Base-by-base conservation (phyloP, 2,888 invertebrate species). In the Lasiommata megera region DNA sequence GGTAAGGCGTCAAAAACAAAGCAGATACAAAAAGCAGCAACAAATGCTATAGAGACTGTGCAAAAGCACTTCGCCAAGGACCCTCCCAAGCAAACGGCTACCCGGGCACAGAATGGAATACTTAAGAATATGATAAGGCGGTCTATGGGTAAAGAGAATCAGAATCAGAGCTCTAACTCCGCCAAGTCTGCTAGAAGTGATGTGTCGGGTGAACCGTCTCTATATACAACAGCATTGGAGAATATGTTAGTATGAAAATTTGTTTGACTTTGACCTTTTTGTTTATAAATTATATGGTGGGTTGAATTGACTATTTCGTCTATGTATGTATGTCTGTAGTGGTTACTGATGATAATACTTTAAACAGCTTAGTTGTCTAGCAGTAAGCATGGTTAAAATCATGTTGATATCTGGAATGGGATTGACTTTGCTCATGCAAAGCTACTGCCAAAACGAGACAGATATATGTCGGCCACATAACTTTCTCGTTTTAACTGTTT, bases 191-290 rank as follows among this genome's bases (percentile, higher is more conserved):
- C 83, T 0, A 84, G 90, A 58, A 94, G 94, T 73, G 94, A 94
- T 84, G 93, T 94, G 52, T 94, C 95, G 63, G 94, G 94, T 71
- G 95, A 95, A 68, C 95, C 95, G 40, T 95, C 95, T 17, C 82
- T 96, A 34, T 96, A 96, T 70, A 92, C 94, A 75, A 94, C 96
- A 60, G 96, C 96, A 3, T 84, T 95, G 68, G 96, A 96, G 74
- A 95, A 94, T 62, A 90, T 93, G 93, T 94, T 79, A 93, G 92
- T 92, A 64, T 48, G 8, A 52, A 14, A 9, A 23, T 38, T 38
- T 48, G 12, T 1, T 1, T n/a, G 17, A 11, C 6, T 18, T 41
- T 18, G 9, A 5, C 3, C 3, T 1, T 3, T 18, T 6, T 41
- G 1, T 18, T 18, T 17, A 7, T 12, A 7, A 8, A 5, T n/a